A percentile compares a stretch with the other conserved stretches of the same genome.
Evolutionary conservation across 2,113 vertebrate species (phyloP).

Genomic region (Platichthys stellatus): DNA sequence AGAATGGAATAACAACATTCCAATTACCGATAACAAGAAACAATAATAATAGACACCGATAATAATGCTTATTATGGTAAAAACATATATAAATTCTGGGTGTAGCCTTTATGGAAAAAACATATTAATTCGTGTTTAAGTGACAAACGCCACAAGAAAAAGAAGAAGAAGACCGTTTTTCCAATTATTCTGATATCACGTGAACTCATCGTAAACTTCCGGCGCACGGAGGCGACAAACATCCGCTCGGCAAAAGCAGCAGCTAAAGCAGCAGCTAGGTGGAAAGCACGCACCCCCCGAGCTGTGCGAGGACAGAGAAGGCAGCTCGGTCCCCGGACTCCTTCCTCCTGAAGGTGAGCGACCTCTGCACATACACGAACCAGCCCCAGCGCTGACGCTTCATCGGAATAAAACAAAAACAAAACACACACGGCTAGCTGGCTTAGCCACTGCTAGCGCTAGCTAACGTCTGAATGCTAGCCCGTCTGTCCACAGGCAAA

Average conservation of each 20-base stretch:
- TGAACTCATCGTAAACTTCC: not conserved
- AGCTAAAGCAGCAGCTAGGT: not conserved
- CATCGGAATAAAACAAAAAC: not conserved
- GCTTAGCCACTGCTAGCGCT: not conserved
- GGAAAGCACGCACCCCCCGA: not conserved
- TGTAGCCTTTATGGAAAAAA: no score
- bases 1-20: no score
- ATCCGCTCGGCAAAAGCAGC: not conserved
- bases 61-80: no score
- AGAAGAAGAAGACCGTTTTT: not conserved
- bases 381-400: not conserved
- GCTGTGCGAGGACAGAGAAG: not conserved
- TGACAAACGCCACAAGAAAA: no score
- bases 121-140: no score
- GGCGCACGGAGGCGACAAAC: not conserved
- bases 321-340: no score
- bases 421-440: not conserved
- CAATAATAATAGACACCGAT: no score
- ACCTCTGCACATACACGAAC: not conserved
- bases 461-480: not conserved
- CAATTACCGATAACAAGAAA: no score
- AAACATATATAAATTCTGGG: no score
- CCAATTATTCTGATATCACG: not conserved
- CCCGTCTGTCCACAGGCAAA: no score
- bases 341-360: slow-evolving; percentile 1